phyloP scores from a whole-genome alignment of 2,888 invertebrate species.

The Lymantria monacha region DNA sequence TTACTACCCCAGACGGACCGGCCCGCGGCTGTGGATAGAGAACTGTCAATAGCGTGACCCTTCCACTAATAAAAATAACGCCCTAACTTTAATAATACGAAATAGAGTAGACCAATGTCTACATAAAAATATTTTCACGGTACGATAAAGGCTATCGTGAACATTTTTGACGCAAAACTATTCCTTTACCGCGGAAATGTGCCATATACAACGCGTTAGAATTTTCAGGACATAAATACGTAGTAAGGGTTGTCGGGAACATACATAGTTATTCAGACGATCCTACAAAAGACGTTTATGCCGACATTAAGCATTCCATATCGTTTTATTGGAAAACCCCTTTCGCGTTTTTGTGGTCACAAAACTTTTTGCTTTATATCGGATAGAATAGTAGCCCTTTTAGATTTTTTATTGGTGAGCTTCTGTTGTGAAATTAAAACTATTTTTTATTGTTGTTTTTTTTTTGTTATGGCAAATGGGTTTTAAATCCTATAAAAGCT shows the following conservation, averaged over 20 bases:
- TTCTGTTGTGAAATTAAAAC: constrained; percentile 4
- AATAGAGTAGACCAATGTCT: neutral
- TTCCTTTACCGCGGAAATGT: constrained; percentile 4
- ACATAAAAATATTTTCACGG: neutral
- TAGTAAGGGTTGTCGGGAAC: constrained; percentile 11
- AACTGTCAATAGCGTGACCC: too few species aligned
- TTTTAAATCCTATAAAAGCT: neutral
- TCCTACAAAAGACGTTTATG: constrained; percentile 28
- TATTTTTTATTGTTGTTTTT: constrained; percentile 2
- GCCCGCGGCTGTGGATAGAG: too few species aligned
- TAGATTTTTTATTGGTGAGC: constrained; percentile 9
- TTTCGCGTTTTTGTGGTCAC: constrained; percentile 23
- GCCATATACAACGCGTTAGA: constrained; percentile 8
- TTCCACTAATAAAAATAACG: too few species aligned
- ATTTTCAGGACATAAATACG: constrained; percentile 13
- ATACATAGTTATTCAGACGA: constrained; percentile 20
- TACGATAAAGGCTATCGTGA: neutral
- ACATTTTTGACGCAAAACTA: neutral
- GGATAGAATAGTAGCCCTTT: constrained; percentile 18
- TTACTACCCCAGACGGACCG: too few species aligned
- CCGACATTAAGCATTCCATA: constrained; percentile 31
- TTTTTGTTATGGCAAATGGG: neutral
- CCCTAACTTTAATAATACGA: neutral
- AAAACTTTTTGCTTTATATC: constrained; percentile 27
- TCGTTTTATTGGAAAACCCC: constrained; percentile 33